Conservation (phyloP, 1,140 invertebrate genomes). For the Ips nitidus region DNA sequence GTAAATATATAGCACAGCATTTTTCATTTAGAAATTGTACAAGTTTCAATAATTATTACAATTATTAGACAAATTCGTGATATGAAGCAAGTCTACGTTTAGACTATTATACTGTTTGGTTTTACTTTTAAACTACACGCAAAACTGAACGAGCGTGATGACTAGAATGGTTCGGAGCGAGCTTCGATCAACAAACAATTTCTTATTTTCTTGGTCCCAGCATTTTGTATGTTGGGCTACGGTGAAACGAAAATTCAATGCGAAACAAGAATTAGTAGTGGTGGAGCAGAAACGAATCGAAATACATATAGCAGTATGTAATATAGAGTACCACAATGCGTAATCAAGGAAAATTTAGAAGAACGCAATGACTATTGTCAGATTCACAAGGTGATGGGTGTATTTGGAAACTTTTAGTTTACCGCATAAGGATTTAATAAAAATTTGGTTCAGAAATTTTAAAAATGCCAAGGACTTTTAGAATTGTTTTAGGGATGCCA, state of each 20-base stretch:
- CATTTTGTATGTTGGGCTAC: constrained; percentile 42
- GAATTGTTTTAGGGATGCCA: too few relatives aligned
- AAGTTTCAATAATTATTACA: constrained; percentile 22
- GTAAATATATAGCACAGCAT: constrained; percentile 35
- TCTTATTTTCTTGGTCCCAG: constrained; percentile 40
- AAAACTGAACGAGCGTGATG: constrained; percentile 5
- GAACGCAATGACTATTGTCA: constrained; percentile 29
- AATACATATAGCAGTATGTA: neutral
- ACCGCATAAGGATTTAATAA: constrained; percentile 7
- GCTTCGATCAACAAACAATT: neutral
- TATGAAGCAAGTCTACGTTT: constrained; percentile 26
- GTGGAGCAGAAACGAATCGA: constrained; percentile 9
- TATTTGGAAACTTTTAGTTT: neutral
- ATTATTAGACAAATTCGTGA: constrained; percentile 28
- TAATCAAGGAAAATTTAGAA: constrained; percentile 4
- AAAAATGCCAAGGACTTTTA: too few relatives aligned
- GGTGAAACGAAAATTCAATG: constrained; percentile 4
- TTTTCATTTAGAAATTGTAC: constrained; percentile 29
- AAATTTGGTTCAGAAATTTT: neutral
- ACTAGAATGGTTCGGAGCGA: constrained; percentile 18
- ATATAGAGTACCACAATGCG: constrained; percentile 25
- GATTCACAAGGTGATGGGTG: constrained; percentile 22
- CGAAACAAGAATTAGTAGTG: neutral
- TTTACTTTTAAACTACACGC: neutral
- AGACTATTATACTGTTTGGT: neutral